Evolutionary conservation across 92 coral and sea anemone species (phyloP).

Genomic region (Anthopleura xanthogrammica): DNA sequence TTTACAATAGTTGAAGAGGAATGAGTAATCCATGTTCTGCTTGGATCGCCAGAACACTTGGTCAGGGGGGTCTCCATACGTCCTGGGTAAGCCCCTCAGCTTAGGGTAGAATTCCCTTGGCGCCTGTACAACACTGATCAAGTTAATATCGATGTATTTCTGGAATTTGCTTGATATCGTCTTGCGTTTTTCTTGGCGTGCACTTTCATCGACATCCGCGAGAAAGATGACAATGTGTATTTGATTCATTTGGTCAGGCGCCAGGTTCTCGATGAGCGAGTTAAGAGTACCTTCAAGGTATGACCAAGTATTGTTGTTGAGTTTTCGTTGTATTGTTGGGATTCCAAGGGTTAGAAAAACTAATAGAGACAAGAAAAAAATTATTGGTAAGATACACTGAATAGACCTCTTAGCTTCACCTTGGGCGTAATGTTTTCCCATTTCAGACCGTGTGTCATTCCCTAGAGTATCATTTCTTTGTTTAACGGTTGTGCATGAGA

Average conservation of each 20-base stretch:
- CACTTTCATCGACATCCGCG: slow-evolving; percentile 66
- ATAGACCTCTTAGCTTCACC: too few species aligned
- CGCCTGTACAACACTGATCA: slow-evolving; percentile 79
- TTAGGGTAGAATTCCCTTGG: slow-evolving; percentile 75
- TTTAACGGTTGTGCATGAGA: too few species aligned
- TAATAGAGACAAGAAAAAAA: slow-evolving; percentile 18
- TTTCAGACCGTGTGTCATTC: too few species aligned
- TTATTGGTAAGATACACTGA: not conserved
- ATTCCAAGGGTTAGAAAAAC: slow-evolving; percentile 84
- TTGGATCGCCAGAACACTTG: slow-evolving; percentile 93
- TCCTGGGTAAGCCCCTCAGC: slow-evolving; percentile 55
- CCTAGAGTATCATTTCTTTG: too few species aligned
- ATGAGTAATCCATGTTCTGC: slow-evolving; percentile 78
- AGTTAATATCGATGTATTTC: slow-evolving; percentile 49
- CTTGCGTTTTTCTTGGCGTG: slow-evolving; percentile 39
- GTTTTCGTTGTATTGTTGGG: slow-evolving; percentile 69
- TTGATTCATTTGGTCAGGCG: slow-evolving; percentile 24
- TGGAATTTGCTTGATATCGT: slow-evolving; percentile 42
- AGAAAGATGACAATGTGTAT: slow-evolving; percentile 73
- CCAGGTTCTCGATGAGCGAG: slow-evolving; percentile 49
- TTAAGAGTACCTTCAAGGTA: slow-evolving; percentile 61
- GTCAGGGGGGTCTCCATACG: slow-evolving; percentile 54
- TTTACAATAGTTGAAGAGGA: slow-evolving; percentile 73
- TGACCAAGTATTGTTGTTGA: slow-evolving; percentile 45
- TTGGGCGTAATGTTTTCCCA: too few species aligned